phyloP scores from a whole-genome alignment of 2,797 vertebrate genomes.

The Acanthurus leucopareius region DNA sequence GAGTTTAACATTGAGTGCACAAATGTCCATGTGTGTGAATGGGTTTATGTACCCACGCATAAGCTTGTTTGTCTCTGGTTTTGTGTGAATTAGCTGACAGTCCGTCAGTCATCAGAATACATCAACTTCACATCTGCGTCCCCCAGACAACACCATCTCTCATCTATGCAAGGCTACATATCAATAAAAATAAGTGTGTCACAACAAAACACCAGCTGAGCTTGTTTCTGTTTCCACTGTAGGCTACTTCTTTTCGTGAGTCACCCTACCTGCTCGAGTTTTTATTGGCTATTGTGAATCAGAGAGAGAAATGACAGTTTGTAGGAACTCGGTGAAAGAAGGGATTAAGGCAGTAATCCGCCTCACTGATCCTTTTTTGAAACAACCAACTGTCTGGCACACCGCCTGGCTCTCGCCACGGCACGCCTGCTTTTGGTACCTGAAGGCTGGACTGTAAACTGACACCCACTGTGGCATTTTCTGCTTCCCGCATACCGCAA shows the following conservation, averaged over 20 bases:
- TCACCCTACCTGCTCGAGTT: constrained; percentile 66
- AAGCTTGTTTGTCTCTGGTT: background rate
- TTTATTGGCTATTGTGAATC: constrained; percentile 64
- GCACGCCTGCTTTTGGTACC: constrained; percentile 78
- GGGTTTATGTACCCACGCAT: background rate
- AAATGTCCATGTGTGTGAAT: background rate
- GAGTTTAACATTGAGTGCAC: too few species aligned
- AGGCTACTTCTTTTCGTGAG: constrained; percentile 17
- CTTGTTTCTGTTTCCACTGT: constrained; percentile 15
- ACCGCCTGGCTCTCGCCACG: constrained; percentile 62
- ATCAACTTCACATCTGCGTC: background rate
- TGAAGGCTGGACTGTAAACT: constrained; percentile 70
- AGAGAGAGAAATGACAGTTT: constrained; percentile 74
- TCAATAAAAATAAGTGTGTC: constrained; percentile 3
- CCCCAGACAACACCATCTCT: constrained; percentile 4
- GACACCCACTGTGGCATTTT: constrained; percentile 75
- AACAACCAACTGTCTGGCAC: constrained; percentile 75
- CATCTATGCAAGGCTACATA: background rate
- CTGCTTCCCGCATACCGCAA: constrained; percentile 47
- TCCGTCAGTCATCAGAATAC: background rate
- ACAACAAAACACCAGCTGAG: background rate
- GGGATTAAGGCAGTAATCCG: constrained; percentile 77
- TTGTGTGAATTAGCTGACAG: constrained; percentile 5
- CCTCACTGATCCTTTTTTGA: constrained; percentile 77
- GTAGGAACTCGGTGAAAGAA: constrained; percentile 73